Percentiles rank a stretch among this genome's conserved stretches.
phyloP scores from a whole-genome alignment of 2,797 vertebrate species.

The Iguana delicatissima region DNA sequence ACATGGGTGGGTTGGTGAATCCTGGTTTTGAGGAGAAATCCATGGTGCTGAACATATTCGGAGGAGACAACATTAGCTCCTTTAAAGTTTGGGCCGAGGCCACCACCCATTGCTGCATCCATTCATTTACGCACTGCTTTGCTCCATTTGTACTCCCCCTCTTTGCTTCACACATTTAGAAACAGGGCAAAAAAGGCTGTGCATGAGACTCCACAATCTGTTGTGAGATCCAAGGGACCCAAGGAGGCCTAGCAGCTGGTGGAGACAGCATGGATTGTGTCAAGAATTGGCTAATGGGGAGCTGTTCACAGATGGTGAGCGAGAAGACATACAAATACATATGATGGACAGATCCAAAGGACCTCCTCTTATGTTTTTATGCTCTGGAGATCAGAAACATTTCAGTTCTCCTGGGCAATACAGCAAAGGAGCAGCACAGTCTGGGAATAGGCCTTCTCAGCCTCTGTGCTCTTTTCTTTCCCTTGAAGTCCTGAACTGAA shows the following conservation, averaged over 20 bases:
- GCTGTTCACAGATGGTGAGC: not conserved
- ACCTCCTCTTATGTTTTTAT: not conserved
- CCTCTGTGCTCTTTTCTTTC: not conserved
- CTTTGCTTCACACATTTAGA: too few relatives aligned
- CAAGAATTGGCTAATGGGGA: not conserved
- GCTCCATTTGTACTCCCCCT: too few relatives aligned
- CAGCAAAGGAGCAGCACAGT: not conserved
- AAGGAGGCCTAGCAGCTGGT: not conserved
- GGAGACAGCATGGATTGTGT: not conserved
- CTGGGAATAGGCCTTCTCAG: not conserved
- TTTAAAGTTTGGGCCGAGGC: too few relatives aligned
- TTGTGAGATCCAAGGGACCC: not conserved
- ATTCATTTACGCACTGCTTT: too few relatives aligned
- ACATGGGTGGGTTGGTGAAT: not conserved
- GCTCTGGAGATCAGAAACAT: not conserved
- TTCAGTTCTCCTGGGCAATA: not conserved
- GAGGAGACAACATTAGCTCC: too few relatives aligned
- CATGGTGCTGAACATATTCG: too few relatives aligned
- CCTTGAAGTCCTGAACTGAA: not conserved
- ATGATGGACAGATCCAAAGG: not conserved
- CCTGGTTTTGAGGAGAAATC: too few relatives aligned
- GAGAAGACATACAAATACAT: too few relatives aligned
- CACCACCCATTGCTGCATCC: too few relatives aligned
- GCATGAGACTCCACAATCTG: not conserved
- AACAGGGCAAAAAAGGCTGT: not conserved